Conservation (phyloP, 2,888 invertebrate genomes). For the Drosophila imparisetae region DNA sequence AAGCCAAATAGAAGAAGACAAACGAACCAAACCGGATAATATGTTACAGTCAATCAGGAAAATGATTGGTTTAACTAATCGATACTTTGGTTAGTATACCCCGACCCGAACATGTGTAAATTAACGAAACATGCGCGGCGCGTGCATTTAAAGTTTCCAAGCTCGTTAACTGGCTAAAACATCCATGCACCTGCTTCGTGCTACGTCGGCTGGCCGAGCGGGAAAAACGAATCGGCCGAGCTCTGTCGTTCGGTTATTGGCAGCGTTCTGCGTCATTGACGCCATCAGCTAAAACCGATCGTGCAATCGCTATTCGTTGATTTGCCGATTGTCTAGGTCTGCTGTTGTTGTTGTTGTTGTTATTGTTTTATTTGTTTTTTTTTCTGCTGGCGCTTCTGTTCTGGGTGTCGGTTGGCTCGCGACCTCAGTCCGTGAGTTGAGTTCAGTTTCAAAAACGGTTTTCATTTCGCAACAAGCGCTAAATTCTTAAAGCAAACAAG, state of each 20-base stretch:
- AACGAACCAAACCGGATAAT: slow-evolving; percentile 37
- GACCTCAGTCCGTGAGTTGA: slow-evolving; percentile 48
- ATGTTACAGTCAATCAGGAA: slow-evolving; percentile 38
- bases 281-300: slow-evolving; percentile 35
- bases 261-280: slow-evolving; percentile 38
- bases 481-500: slow-evolving; percentile 70
- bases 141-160: slow-evolving; percentile 48
- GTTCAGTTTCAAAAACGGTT: slow-evolving; percentile 68
- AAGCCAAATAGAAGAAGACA: slow-evolving; percentile 21
- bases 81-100: slow-evolving; percentile 6
- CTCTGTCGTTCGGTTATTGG: slow-evolving; percentile 21
- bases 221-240: slow-evolving; percentile 6
- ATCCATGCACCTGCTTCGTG: slow-evolving; percentile 6
- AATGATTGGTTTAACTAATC: slow-evolving; percentile 45
- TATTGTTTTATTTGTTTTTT: slow-evolving; percentile 1
- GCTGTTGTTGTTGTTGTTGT: not conserved
- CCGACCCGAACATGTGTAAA: slow-evolving; percentile 44
- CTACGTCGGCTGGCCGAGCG: not conserved
- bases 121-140: slow-evolving; percentile 56
- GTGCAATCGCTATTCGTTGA: slow-evolving; percentile 23
- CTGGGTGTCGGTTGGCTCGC: slow-evolving; percentile 50
- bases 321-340: slow-evolving; percentile 44
- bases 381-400: slow-evolving; percentile 28
- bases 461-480: slow-evolving; percentile 73
- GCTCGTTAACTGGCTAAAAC: slow-evolving; percentile 41